Base-by-base conservation (phyloP, 2,797 vertebrate species). In the Gobio occitaniae region DNA sequence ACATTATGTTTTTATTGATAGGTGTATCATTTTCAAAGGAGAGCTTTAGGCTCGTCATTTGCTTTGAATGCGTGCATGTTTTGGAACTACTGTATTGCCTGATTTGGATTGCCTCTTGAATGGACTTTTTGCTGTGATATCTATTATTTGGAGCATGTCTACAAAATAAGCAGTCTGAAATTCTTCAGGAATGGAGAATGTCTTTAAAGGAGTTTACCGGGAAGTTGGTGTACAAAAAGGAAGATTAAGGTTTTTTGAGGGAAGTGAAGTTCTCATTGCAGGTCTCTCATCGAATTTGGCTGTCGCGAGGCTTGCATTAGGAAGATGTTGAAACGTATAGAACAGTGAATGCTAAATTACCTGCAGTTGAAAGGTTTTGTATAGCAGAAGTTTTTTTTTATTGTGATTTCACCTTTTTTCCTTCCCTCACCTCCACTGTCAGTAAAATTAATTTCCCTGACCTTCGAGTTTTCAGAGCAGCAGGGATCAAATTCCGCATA, bases 381-480 rank as follows among this genome's bases (percentile, higher is more conserved):
- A 86, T 90, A 91, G 82, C 89, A 70, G 47, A 44, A 82, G 78
- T 72, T 89, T 86, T 44, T 86, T 8, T 44, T 90, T 78, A 87
- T 86, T 90, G 82, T 91, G 81, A 84, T 68, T 84, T 61, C 86
- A 89, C 90, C 66, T 76, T 78, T 74, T 77, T 86, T 52, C 52
- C 70, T 74, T 29, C 84, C 54, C 38, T 48, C 76, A 83, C 75
- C 72, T 84, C 76, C 89, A 89, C 78, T 88, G 88, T 89, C 86
- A 88, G 87, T 86, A 87, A 93, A 94, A 94, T 93, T 90, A 91
- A 93, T 94, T 93, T 93, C 84, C 81, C 85, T 90, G 91, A 94
- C 93, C 93, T 94, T 92, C 90, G 80, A 70, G 32, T 86, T 88
- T 91, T 90, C 92, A 63, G 32, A 89, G 89, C 85, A 89, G 90